Percentiles rank a stretch among this genome's conserved stretches.
Conservation (phyloP, 1,140 invertebrate species). For the Scaptomyza graminum region DNA sequence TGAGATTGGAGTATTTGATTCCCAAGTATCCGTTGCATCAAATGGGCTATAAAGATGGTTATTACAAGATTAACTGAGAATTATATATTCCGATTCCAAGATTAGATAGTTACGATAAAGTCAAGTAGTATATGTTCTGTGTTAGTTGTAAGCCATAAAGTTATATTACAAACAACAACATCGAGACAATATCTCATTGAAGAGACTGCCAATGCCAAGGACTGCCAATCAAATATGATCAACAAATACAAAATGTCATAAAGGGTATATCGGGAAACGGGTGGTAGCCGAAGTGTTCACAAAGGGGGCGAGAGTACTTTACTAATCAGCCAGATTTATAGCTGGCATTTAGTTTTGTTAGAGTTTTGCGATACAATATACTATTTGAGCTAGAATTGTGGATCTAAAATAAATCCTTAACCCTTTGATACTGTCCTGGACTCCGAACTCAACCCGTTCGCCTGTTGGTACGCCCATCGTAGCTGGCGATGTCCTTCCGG, state of each 20-base stretch:
- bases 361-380: too few relatives aligned
- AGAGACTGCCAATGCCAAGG: conserved; percentile 8
- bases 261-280: conserved; percentile 1
- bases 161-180: neutral
- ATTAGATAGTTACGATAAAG: too few relatives aligned
- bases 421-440: conserved; percentile 35
- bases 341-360: conserved; percentile 79
- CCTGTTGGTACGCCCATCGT: conserved; percentile 26
- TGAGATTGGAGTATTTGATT: neutral
- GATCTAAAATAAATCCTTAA: conserved; percentile 64
- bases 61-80: too few relatives aligned
- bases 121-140: too few relatives aligned
- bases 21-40: conserved; percentile 1
- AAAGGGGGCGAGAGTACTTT: conserved; percentile 73
- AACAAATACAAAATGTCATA: conserved; percentile 10
- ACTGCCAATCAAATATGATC: conserved; percentile 28
- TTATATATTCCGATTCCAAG: too few relatives aligned
- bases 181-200: neutral
- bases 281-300: neutral
- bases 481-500: conserved; percentile 64
- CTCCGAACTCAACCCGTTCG: conserved; percentile 61
- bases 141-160: too few relatives aligned
- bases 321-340: conserved; percentile 78
- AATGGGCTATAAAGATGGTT: neutral
- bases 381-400: conserved; percentile 29